Base-by-base conservation (phyloP, 64 coral and sea anemone genomes). In the Stylophora pistillata region DNA sequence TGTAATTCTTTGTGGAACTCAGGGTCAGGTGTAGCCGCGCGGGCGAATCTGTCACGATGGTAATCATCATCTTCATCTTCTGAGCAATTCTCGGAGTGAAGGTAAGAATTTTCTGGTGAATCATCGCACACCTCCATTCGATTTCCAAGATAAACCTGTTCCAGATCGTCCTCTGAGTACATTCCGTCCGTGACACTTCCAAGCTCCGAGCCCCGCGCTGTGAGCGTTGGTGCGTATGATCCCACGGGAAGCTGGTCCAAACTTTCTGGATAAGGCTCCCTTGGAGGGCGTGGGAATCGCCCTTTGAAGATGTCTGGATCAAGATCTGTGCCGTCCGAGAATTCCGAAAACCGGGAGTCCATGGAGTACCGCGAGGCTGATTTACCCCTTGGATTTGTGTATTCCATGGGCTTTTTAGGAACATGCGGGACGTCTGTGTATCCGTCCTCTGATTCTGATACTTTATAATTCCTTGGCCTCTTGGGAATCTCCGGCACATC, bases 41-140 rank as follows among this genome's bases (percentile, higher is more conserved):
- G 28, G 1, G 52, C 81, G 30, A 20, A 62, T 71, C 63, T 79
- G 41, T 47, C 58, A 1, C 32, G 62, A 2, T 56, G 58, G 20
- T 90, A 91, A 4, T 89, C 91, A 5, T 75, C 86, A 7, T 93
- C 91, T 23, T 81, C 91, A 58, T 93, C 90, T 90, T 97, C 95
- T 7, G 91, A 93, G 69, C 86, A 91, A 77, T 93, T 93, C 73
- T 97, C 95, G 23, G 95, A 97, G 65, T 97, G 95, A 11, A 97
- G 81, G 26, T 97, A 97, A 4, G 95, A 89, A 72, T 97, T 97
- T 37, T 97, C 95, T 13, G 95, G 95, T 28, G 95, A 97, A 72
- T 97, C 95, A 21, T 89, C 95, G 64, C 95, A 97, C 12, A 78
- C 95, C 74, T 97, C 95, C 86, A 97, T 89, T 52, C 95, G 82